These are phyloP conservation scores for Miichthys miiuy DNA, from an alignment of 2,797 vertebrate species.

Conservation along the genomic window DNA sequence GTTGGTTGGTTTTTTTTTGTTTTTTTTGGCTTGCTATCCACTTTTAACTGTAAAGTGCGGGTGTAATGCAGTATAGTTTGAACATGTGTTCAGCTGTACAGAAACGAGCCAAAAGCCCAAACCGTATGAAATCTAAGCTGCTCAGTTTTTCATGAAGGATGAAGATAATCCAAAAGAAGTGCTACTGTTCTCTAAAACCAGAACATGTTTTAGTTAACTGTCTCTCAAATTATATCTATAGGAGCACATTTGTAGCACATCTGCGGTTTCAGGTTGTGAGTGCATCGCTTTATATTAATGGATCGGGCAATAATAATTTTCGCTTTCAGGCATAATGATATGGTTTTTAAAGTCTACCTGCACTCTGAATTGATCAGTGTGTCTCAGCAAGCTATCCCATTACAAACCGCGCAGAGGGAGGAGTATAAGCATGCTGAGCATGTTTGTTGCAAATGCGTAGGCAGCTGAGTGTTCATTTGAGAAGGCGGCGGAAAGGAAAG, in stretches of 20 bases:
- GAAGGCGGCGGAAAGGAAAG: constrained; percentile 36
- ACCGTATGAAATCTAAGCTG: not conserved
- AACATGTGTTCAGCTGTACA: constrained; percentile 7
- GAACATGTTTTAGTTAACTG: constrained; percentile 11
- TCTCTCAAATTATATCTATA: constrained; percentile 18
- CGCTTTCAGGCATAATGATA: constrained; percentile 38
- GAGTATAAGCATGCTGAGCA: constrained; percentile 39
- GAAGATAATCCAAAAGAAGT: constrained; percentile 8
- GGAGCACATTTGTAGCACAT: constrained; percentile 21
- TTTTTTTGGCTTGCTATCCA: not conserved
- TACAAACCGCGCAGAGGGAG: constrained; percentile 32
- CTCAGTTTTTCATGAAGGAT: constrained; percentile 12
- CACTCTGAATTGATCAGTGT: constrained; percentile 41
- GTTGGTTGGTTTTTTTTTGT: not conserved
- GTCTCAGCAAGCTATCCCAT: constrained; percentile 46
- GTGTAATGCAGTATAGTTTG: constrained; percentile 22
- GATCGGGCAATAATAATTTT: constrained; percentile 37
- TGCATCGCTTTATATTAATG: constrained; percentile 34
- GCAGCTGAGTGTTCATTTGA: constrained; percentile 57
- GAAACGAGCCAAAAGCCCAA: constrained; percentile 10
- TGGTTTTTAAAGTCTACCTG: constrained; percentile 41
- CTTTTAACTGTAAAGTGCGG: not conserved
- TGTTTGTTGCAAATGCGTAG: constrained; percentile 50
- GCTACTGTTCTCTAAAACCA: not conserved
- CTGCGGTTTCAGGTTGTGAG: constrained; percentile 26